These are phyloP conservation scores for Tribolium madens DNA, from an alignment of 1,140 invertebrate species.

Conservation along the genomic window DNA sequence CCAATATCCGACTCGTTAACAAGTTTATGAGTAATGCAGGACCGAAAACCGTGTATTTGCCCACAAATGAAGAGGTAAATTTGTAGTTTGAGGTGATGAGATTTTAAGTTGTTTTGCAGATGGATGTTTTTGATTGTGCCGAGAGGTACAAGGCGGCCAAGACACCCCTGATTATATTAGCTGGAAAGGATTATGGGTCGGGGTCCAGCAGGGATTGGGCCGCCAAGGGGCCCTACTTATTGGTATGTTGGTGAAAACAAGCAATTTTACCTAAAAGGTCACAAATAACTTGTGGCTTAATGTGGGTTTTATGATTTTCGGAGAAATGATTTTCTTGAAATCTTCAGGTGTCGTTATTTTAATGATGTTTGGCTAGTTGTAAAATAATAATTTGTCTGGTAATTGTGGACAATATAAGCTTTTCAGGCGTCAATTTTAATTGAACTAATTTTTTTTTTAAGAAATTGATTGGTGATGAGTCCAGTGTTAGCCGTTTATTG, in stretches of 20 bases:
- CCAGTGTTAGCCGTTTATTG: too few relatives aligned
- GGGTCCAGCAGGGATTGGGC: slow-evolving; percentile 98
- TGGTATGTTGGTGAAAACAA: slow-evolving; percentile 69
- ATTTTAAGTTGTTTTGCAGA: slow-evolving; percentile 64
- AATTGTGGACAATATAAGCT: too few relatives aligned
- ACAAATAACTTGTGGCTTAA: not conserved
- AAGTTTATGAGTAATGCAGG: slow-evolving; percentile 87
- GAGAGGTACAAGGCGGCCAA: slow-evolving; percentile 81
- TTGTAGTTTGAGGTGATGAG: not conserved
- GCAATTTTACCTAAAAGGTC: not conserved
- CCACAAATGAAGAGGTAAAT: slow-evolving; percentile 83
- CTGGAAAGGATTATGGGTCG: slow-evolving; percentile 98
- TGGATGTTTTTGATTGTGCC: slow-evolving; percentile 98
- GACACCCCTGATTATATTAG: slow-evolving; percentile 85
- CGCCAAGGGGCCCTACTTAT: slow-evolving; percentile 95
- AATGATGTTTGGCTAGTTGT: not conserved
- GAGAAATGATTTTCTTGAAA: not conserved
- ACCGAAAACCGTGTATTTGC: slow-evolving; percentile 91
- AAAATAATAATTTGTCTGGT: too few relatives aligned
- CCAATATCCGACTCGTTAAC: slow-evolving; percentile 96
- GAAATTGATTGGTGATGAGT: too few relatives aligned
- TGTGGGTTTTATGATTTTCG: not conserved
- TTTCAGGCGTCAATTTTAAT: too few relatives aligned
- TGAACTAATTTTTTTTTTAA: too few relatives aligned
- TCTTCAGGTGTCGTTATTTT: too few relatives aligned